Conservation (phyloP, 2,797 vertebrate genomes). For the Danio tinwini region DNA sequence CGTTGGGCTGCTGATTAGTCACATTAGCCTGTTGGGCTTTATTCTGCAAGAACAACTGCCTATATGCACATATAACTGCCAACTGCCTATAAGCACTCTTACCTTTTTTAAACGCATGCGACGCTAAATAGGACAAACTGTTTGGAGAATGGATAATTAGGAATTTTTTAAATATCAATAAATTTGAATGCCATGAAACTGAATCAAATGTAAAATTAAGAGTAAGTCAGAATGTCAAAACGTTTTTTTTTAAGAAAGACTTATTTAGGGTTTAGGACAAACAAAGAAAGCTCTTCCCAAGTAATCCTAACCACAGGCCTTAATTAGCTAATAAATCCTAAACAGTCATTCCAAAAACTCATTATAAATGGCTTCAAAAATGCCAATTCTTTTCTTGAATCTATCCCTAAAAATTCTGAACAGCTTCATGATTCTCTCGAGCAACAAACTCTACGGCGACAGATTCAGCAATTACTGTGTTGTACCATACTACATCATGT, state of each 20-base stretch:
- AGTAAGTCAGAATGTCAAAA: not conserved
- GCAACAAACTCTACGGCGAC: not conserved
- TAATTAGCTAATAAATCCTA: not conserved
- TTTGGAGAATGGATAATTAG: not conserved
- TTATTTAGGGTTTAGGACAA: not conserved
- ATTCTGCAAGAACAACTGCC: too few species aligned
- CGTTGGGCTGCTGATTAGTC: too few species aligned
- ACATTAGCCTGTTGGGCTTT: too few species aligned
- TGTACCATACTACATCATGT: not conserved
- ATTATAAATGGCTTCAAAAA: constrained; percentile 10
- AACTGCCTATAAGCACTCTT: too few species aligned
- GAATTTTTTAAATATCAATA: not conserved
- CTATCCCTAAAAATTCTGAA: not conserved
- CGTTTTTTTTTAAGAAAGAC: not conserved
- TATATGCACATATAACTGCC: too few species aligned
- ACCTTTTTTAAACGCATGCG: not conserved
- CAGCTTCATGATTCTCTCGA: not conserved
- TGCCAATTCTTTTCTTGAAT: not conserved
- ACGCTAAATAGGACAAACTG: not conserved
- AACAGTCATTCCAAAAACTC: not conserved
- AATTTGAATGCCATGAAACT: not conserved
- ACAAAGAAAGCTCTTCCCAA: not conserved
- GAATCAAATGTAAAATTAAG: not conserved
- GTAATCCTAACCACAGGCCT: not conserved
- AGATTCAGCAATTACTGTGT: not conserved